Base-by-base conservation (phyloP, 2,797 vertebrate genomes). In the Chrysocyon brachyurus region DNA sequence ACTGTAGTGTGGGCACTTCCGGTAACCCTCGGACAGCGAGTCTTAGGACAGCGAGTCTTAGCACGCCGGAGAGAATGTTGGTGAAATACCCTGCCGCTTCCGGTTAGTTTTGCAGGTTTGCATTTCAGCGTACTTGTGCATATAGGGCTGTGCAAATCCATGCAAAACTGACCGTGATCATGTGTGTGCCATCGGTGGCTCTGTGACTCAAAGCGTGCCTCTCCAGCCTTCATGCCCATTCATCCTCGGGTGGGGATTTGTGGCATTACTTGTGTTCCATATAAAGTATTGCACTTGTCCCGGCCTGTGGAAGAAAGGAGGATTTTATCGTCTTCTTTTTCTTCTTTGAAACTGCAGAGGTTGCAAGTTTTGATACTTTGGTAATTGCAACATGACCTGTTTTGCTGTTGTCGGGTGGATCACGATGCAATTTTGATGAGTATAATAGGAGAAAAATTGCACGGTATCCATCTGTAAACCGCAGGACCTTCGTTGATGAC, bases 131-230 rank as follows among this genome's bases (percentile, higher is more conserved):
- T 99, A 95, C 96, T 96, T 90, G 96, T 98, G 98, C 83, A 90
- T 91, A 96, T 91, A 98, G 97, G 98, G 99, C 99, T 99, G 99
- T 99, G 99, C 99, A 99, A 99, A 99, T 99, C 99, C 99, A 99
- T 99, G 99, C 99, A 99, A 99, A 99, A 99, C 99, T 99, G 99
- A 99, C 98, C 98, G 99, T 99, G 99, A 98, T 97, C 59, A 98
- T 97, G 94, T 97, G 94, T 97, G 96, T 86, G 75, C 66, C 87
- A 49, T 94, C 97, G 78, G 3, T 72, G 2, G 24, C 68, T 57
- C 78, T 77, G 59, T 57, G 83, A 70, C 82, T 57, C 6, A 77
- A 28, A 59, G 16, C 0, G 1, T 0, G 15, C 17, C 11, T 78
- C 83, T 75, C 64, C 90, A 57, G 91, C 46, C 9, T 31, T 66